Percentiles rank a stretch among this genome's conserved stretches.
These are phyloP conservation scores for Diaprepes abbreviatus DNA, from an alignment of 2,888 invertebrate species.

Conservation along the genomic window DNA sequence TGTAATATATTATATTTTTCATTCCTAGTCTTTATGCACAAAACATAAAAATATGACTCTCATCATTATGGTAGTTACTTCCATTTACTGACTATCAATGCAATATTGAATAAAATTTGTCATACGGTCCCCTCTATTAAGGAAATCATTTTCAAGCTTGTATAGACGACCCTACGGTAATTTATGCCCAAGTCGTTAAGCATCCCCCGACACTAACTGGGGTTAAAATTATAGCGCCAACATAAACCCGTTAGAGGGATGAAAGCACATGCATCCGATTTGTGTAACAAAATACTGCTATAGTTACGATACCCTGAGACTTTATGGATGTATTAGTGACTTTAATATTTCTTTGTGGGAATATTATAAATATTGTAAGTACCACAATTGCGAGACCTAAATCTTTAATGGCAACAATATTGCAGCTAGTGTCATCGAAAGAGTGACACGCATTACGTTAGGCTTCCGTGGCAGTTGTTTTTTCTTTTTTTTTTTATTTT, in stretches of 20 bases:
- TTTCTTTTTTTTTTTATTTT: no score
- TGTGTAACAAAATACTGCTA: slow-evolving; percentile 49
- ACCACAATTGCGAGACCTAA: no score
- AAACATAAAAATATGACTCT: no score
- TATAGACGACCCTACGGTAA: slow-evolving; percentile 57
- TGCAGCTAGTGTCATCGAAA: no score
- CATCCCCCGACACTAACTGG: slow-evolving; percentile 56
- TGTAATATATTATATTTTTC: no score
- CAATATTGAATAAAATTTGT: slow-evolving; percentile 61
- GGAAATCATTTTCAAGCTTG: slow-evolving; percentile 62
- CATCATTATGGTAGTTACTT: no score
- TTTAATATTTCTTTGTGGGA: slow-evolving; percentile 8
- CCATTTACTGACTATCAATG: slow-evolving; percentile 53
- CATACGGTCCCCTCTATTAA: slow-evolving; percentile 59
- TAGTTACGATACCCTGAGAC: slow-evolving; percentile 19
- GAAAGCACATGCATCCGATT: slow-evolving; percentile 51
- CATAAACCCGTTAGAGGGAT: slow-evolving; percentile 52
- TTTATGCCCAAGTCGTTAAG: slow-evolving; percentile 59
- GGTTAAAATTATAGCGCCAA: slow-evolving; percentile 58
- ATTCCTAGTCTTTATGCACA: no score
- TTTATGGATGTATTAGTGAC: slow-evolving; percentile 30
- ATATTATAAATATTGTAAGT: no score
- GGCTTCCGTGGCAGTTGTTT: no score
- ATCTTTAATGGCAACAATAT: no score
- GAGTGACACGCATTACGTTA: no score